Evolutionary conservation across 2,797 vertebrate species (phyloP), one percentile per base, ranked within the genome.

Genomic region (Pangasius sanitwongsei): DNA sequence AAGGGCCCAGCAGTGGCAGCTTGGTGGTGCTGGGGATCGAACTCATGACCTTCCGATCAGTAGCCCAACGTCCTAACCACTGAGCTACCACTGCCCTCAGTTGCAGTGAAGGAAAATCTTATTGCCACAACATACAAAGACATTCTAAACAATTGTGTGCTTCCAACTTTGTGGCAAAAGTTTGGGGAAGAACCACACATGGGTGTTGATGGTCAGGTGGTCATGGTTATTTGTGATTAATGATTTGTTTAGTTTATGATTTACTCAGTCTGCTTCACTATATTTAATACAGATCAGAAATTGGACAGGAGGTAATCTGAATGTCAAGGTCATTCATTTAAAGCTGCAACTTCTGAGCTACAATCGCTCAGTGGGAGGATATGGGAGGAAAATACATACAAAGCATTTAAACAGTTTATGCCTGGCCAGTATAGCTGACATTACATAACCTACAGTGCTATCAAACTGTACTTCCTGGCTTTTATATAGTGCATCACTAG

Each of bases 321-420:
- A 31, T 63, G 50, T 86, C 34, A 89, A 57, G 34, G 31, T 67
- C 34, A 69, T 85, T 65, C 16, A 67, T 80, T 80, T 57, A 44
- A 65, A 88, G 4, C 2, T 85, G 3, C 23, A 44, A 44, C 34
- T 44, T 31, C 16, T 48, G 37, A 86, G 15, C 37, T 59, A 61
- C 55, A 31, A 41, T 41, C 25, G 6, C 53, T 75, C 70, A 31
- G 16, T 77, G 85, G 37, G 37, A 77, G 72, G 25, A 63, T 55
- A 86, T 61, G 37, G 55, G 12, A n/a, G 5, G 59, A 82, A 82
- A 82, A 37, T 82, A 61, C 31, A 72, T 41, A 37, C 48, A 72
- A 59, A 83, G 28, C 53, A 70, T 48, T 11, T 31, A 44, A 72
- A 87, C n/a, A 74, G 28, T 65, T 65, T 50, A 72, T 74, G 28